These are phyloP conservation scores for Drosophila sechellia DNA, from an alignment of 1,140 invertebrate species.

Conservation along the genomic window DNA sequence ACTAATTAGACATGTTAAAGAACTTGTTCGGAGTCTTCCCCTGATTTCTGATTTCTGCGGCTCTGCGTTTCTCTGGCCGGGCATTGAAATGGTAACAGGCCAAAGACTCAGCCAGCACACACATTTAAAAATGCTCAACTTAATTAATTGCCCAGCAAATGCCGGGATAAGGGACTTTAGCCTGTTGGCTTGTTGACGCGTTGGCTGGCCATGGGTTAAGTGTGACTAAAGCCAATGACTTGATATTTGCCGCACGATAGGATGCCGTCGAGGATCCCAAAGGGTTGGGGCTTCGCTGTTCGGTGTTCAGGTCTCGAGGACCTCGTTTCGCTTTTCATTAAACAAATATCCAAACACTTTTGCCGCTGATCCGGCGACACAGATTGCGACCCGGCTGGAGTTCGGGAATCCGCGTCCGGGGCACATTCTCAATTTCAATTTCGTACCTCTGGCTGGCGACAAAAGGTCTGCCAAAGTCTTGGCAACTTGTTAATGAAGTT, in stretches of 20 bases:
- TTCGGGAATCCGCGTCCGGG: conserved; percentile 11
- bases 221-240: conserved; percentile 72
- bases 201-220: conserved; percentile 37
- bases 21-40: conserved; percentile 67
- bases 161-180: conserved; percentile 39
- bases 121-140: conserved; percentile 82
- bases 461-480: conserved; percentile 67
- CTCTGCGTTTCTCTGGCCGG: background rate
- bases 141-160: conserved; percentile 79
- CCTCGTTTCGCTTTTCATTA: conserved; percentile 77
- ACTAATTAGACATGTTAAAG: conserved; percentile 83
- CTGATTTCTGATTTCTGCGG: conserved; percentile 25
- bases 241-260: conserved; percentile 72
- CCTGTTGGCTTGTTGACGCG: conserved; percentile 3
- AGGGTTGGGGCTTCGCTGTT: conserved; percentile 2
- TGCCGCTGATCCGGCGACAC: conserved; percentile 78
- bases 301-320: background rate
- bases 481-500: conserved; percentile 57
- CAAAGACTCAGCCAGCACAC: conserved; percentile 65
- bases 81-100: conserved; percentile 78
- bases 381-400: conserved; percentile 55
- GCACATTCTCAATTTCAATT: conserved; percentile 53
- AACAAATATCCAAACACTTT: conserved; percentile 82
- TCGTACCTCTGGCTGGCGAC: conserved; percentile 54
- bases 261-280: conserved; percentile 11